Base-by-base conservation (phyloP, 2,888 invertebrate species). In the Danaus chrysippus region DNA sequence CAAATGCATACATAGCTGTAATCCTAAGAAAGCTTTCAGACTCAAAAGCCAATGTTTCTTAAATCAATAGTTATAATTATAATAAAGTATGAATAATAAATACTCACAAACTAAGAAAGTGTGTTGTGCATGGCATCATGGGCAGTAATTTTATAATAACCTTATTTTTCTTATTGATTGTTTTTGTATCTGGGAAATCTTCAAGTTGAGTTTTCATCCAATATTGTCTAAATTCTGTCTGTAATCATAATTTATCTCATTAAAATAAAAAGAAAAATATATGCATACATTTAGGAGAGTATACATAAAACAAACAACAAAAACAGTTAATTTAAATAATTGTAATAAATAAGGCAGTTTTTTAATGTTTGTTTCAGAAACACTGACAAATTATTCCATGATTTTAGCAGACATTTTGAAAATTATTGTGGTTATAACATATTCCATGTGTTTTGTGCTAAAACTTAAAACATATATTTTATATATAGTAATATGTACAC, bases 161-260 rank as follows among this genome's bases (percentile, higher is more conserved):
- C 71, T 85, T 76, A 86, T 93, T 77, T 61, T 71, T 67, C 67
- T 78, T 73, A 67, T 71, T 73, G 58, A 81, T 66, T 34, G 73
- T 73, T 56, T 76, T 70, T 1, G 94, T 71, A 57, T 87, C 90
- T 1, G 88, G 80, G n/a, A 79, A 83, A 77, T 98, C 97, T 1
- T 88, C 80, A 44, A 97, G 85, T 76, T 96, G 95, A 0, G 94
- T 92, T 63, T 93, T 89, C 59, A 98, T 74, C 96, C 98, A 98
- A 81, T 93, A 98, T 73, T 96, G 94, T 49, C 98, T 92, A 77
- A 97, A 97, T 72, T 95, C 94, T 10, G 95, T 93, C 96, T 96
- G 87, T 66, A 83, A 81, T 53, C 49, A 55, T 41, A 49, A 15
- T 63, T 13, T 63, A 55, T 46, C 3, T 52, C 53, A 65, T 57